Percentiles rank a stretch among this genome's conserved stretches.
Evolutionary conservation across 2,888 invertebrate genomes (phyloP).

Genomic region (Sinopyrophorus schimmeli): DNA sequence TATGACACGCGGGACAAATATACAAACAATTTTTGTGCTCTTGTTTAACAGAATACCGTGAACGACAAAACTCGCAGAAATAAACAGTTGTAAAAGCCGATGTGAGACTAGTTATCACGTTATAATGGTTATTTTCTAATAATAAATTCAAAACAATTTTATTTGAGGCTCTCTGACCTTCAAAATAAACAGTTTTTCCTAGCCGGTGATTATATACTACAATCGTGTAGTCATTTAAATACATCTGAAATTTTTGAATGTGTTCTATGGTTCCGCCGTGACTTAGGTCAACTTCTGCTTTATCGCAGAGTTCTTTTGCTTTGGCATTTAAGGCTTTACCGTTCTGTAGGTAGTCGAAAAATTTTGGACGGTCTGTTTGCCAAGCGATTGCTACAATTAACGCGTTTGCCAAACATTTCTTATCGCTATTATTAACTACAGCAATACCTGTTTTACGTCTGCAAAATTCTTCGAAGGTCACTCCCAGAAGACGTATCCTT

Average conservation of each 20-base stretch:
- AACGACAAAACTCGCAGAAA: neutral
- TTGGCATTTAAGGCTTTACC: neutral
- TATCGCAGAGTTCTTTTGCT: neutral
- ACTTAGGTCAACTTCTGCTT: neutral
- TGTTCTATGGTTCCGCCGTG: conserved; percentile 2
- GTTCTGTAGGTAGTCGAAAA: neutral
- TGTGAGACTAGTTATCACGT: neutral
- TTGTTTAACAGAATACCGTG: neutral
- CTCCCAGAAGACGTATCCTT: neutral
- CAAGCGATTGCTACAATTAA: neutral
- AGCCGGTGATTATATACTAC: conserved; percentile 4
- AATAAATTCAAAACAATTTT: conserved; percentile 3
- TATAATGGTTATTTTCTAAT: conserved; percentile 1
- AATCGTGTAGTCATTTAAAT: conserved; percentile 2
- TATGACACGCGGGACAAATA: conserved; percentile 2
- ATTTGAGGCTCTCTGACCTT: neutral
- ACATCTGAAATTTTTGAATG: neutral
- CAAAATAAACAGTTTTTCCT: conserved; percentile 1
- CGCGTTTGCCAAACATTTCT: neutral
- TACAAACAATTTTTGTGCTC: neutral
- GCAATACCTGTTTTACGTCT: neutral
- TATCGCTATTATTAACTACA: neutral
- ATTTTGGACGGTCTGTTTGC: neutral
- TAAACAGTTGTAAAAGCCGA: neutral
- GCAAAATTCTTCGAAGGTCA: neutral